These are phyloP conservation scores for Sylvilagus floridanus DNA, from an alignment of 2,797 vertebrate species.

Conservation along the genomic window DNA sequence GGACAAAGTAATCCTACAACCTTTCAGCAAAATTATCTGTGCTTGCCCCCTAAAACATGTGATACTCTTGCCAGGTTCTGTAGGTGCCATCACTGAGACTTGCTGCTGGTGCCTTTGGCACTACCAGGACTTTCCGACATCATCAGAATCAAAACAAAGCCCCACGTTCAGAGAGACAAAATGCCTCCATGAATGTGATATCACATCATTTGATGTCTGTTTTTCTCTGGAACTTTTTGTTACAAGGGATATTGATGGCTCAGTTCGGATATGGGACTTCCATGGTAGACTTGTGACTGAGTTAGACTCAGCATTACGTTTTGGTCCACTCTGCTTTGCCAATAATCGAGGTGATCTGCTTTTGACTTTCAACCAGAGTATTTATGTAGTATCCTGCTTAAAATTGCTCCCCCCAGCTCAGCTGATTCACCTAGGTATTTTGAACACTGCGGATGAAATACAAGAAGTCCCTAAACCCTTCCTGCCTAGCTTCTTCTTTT, in stretches of 20 bases:
- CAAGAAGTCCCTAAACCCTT: slow-evolving; percentile 78
- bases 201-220: slow-evolving; percentile 84
- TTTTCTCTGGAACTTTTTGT: slow-evolving; percentile 77
- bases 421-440: slow-evolving; percentile 50
- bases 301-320: slow-evolving; percentile 72
- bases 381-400: slow-evolving; percentile 82
- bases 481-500: slow-evolving; percentile 75
- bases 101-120: slow-evolving; percentile 77
- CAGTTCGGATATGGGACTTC: slow-evolving; percentile 80
- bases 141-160: not conserved
- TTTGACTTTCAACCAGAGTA: slow-evolving; percentile 76
- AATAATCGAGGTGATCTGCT: slow-evolving; percentile 82
- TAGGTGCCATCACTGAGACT: slow-evolving; percentile 79
- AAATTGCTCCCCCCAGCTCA: slow-evolving; percentile 63
- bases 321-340: slow-evolving; percentile 83
- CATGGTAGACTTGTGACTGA: slow-evolving; percentile 72
- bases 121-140: not conserved
- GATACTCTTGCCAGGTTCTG: slow-evolving; percentile 76
- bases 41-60: slow-evolving; percentile 52
- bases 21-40: slow-evolving; percentile 60
- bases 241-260: slow-evolving; percentile 72
- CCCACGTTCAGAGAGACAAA: slow-evolving; percentile 27
- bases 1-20: slow-evolving; percentile 51
- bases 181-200: slow-evolving; percentile 63
- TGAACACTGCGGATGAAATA: slow-evolving; percentile 53